phyloP scores from a whole-genome alignment of 2,797 vertebrate genomes.

The Carduelis carduelis region DNA sequence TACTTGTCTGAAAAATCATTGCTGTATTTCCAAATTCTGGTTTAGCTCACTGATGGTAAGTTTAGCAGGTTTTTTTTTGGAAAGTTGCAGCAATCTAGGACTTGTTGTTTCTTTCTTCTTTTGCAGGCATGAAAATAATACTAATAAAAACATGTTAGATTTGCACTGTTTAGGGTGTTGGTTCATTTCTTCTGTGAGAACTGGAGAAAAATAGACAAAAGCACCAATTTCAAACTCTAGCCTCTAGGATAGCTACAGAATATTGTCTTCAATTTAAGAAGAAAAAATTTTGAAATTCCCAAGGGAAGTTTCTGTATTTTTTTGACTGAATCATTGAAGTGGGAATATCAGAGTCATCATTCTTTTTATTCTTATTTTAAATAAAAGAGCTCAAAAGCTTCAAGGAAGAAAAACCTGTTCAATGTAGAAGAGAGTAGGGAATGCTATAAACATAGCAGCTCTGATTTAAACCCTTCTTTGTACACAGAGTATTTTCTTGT shows the following conservation, averaged over 20 bases:
- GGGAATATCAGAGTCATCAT: background rate
- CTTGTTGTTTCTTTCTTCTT: background rate
- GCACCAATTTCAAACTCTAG: conserved; percentile 19
- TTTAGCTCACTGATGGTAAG: background rate
- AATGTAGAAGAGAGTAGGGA: background rate
- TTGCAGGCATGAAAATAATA: background rate
- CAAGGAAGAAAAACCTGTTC: background rate
- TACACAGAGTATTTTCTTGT: background rate
- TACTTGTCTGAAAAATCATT: background rate
- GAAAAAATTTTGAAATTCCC: background rate
- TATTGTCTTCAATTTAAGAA: conserved; percentile 33
- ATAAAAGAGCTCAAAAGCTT: background rate
- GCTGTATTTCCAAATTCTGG: background rate
- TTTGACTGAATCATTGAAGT: background rate
- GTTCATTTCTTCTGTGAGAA: background rate
- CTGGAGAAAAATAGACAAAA: background rate
- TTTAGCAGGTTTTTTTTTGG: background rate
- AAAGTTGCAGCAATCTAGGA: background rate
- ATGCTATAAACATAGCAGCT: background rate
- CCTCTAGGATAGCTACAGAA: background rate
- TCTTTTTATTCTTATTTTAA: background rate
- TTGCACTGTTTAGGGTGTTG: background rate
- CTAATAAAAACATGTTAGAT: background rate
- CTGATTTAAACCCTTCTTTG: background rate
- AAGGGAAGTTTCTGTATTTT: background rate